phyloP scores from a whole-genome alignment of 2,888 invertebrate genomes.

The Deilephila porcellus region DNA sequence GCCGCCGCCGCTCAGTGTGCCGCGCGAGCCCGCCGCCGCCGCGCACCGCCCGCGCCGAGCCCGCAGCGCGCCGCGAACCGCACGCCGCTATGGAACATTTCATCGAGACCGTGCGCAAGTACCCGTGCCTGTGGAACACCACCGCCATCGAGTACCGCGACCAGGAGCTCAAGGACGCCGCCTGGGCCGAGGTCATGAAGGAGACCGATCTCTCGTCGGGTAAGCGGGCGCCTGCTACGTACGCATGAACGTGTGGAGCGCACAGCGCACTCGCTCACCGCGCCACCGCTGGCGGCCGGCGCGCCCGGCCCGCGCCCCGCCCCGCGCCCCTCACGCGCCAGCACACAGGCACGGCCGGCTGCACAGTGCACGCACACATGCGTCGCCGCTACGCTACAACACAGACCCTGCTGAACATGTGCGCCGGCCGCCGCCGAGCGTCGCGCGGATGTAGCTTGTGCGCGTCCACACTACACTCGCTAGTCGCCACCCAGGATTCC shows the following conservation, averaged over 20 bases:
- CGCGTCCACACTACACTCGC: not conserved
- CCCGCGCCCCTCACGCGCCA: constrained; percentile 63
- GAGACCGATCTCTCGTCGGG: constrained; percentile 77
- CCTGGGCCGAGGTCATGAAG: constrained; percentile 79
- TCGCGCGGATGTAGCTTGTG: not conserved
- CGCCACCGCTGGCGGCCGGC: constrained; percentile 6
- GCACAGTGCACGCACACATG: not conserved
- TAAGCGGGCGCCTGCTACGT: constrained; percentile 65
- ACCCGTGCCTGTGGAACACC: constrained; percentile 81
- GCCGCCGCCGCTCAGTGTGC: constrained; percentile 40
- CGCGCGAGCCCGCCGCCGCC: constrained; percentile 49
- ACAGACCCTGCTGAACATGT: constrained; percentile 3
- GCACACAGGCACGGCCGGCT: constrained; percentile 27
- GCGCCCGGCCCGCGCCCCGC: constrained; percentile 50
- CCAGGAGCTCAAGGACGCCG: constrained; percentile 81
- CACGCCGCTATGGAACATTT: constrained; percentile 71
- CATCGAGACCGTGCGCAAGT: constrained; percentile 76
- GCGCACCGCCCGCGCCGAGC: constrained; percentile 42
- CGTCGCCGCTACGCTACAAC: constrained; percentile 7
- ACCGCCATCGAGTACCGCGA: constrained; percentile 79
- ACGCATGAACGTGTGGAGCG: constrained; percentile 71
- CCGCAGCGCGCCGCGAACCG: constrained; percentile 43
- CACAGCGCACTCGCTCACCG: constrained; percentile 77
- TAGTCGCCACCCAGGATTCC: no score
- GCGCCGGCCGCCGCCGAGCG: not conserved